Percentiles rank a stretch among this genome's conserved stretches.
phyloP scores from a whole-genome alignment of 2,888 invertebrate species.

The Cheilosia vulpina region DNA sequence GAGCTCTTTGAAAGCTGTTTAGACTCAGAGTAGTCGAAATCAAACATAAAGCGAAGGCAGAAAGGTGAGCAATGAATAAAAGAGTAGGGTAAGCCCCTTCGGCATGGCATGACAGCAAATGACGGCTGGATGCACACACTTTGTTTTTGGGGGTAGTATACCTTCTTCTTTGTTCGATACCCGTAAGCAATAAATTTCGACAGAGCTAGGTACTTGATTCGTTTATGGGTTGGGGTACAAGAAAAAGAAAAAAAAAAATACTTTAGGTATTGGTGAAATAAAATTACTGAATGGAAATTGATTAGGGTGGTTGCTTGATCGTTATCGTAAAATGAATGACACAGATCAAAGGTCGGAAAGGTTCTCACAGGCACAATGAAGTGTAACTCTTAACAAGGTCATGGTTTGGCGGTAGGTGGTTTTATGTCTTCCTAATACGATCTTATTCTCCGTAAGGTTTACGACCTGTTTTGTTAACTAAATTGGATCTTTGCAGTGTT shows the following conservation, averaged over 20 bases:
- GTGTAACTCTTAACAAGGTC: constrained; percentile 57
- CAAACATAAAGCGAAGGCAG: constrained; percentile 55
- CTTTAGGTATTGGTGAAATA: constrained; percentile 65
- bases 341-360: constrained; percentile 57
- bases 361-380: constrained; percentile 29
- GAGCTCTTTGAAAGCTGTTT: constrained; percentile 60
- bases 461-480: constrained; percentile 64
- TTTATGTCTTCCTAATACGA: constrained; percentile 68
- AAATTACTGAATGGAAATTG: constrained; percentile 66
- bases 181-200: constrained; percentile 60
- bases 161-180: constrained; percentile 11
- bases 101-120: neutral
- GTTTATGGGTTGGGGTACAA: constrained; percentile 50
- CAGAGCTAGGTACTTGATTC: constrained; percentile 45
- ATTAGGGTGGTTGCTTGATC: constrained; percentile 44
- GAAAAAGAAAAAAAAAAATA: constrained; percentile 28
- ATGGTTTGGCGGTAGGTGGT: constrained; percentile 54
- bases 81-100: neutral
- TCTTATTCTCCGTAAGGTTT: constrained; percentile 55
- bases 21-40: constrained; percentile 17
- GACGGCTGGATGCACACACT: constrained; percentile 17
- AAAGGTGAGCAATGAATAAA: constrained; percentile 39
- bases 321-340: constrained; percentile 67
- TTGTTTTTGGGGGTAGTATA: neutral
- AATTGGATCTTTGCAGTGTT: constrained; percentile 53